Evolutionary conservation across 2,888 invertebrate genomes (phyloP).

Genomic region (Thelaira solivaga): DNA sequence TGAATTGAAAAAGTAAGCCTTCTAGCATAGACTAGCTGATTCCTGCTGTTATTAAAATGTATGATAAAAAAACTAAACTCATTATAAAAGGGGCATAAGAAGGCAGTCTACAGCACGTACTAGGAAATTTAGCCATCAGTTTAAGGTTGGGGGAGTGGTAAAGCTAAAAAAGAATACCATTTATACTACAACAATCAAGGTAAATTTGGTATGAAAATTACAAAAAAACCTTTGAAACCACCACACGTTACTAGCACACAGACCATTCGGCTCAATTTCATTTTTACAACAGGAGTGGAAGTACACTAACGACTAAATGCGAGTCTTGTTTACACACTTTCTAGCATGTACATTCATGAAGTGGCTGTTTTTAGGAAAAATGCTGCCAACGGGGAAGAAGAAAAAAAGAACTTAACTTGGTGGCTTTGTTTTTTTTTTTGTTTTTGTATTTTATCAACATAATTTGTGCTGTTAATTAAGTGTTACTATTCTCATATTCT

Average conservation of each 20-base stretch:
- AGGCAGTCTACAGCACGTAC: no score
- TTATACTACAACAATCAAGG: neutral
- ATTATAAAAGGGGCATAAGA: neutral
- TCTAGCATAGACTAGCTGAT: neutral
- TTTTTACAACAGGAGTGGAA: neutral
- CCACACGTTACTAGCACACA: neutral
- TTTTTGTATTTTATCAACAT: neutral
- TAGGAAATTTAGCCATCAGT: neutral
- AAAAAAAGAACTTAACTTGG: neutral
- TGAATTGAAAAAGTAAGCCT: neutral
- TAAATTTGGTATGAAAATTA: neutral
- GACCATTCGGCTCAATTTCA: neutral
- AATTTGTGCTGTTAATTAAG: slow-evolving; percentile 24
- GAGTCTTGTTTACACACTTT: no score
- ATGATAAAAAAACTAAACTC: neutral
- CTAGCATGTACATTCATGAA: no score
- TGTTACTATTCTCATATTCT: slow-evolving; percentile 27
- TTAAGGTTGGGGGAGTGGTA: neutral
- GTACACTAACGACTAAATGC: no score
- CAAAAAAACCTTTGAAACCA: neutral
- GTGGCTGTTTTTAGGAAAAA: no score
- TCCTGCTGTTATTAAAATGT: neutral
- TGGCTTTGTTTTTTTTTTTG: neutral
- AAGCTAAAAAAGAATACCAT: neutral
- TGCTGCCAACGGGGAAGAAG: no score